A percentile compares a stretch with the other conserved stretches of the same genome.
Conservation (phyloP, 2,888 invertebrate species). For the Frankliniella fusca region DNA sequence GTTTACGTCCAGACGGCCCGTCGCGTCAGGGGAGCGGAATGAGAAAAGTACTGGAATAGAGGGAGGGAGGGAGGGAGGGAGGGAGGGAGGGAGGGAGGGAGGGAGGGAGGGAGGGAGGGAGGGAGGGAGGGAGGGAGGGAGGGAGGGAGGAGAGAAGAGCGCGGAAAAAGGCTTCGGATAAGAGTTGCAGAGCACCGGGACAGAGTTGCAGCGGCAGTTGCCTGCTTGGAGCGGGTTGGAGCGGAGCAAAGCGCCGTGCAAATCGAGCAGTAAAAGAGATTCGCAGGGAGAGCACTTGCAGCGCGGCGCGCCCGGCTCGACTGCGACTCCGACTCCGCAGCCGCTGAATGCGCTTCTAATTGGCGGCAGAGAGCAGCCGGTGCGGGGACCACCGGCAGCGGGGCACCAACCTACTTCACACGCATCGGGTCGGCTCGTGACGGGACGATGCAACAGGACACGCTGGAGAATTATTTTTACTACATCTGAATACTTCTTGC, state of each 20-base stretch:
- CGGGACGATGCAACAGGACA: no score
- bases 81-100: not conserved
- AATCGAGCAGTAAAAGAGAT: not conserved
- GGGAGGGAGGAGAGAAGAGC: not conserved
- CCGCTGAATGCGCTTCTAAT: not conserved
- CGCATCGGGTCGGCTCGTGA: no score
- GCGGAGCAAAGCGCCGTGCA: not conserved
- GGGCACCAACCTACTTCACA: no score
- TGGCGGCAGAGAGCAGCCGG: not conserved
- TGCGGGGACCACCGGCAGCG: not conserved
- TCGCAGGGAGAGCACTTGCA: not conserved
- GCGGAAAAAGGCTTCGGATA: not conserved
- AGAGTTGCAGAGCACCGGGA: not conserved
- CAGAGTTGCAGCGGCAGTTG: no score
- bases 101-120: not conserved
- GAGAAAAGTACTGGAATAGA: not conserved
- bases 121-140: not conserved
- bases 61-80: not conserved
- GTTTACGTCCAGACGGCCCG: not conserved
- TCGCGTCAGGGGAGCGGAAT: not conserved
- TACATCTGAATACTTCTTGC: no score
- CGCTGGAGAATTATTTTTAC: no score
- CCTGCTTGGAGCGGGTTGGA: not conserved
- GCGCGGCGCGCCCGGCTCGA: no score
- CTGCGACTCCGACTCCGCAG: no score